Conservation (phyloP, 2,888 invertebrate genomes). For the Amblyjoppa fuscipennis region DNA sequence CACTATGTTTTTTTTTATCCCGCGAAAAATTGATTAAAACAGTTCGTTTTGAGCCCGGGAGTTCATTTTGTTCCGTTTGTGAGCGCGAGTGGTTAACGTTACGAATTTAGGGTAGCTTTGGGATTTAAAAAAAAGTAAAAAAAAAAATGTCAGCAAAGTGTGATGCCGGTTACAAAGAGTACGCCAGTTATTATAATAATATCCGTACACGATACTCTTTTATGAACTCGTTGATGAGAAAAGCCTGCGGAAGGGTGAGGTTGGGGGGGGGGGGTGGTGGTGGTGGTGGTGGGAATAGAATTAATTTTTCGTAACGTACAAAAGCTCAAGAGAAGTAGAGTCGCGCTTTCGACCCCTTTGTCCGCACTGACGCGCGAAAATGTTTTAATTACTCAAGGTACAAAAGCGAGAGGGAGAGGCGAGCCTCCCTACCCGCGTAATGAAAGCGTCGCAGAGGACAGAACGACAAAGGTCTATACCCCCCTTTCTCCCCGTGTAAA, state of each 20-base stretch:
- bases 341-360: constrained; percentile 39
- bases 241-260: constrained; percentile 10
- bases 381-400: constrained; percentile 80
- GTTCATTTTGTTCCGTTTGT: neutral
- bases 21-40: too few relatives aligned
- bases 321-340: constrained; percentile 51
- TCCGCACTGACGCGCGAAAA: constrained; percentile 69
- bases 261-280: too few relatives aligned
- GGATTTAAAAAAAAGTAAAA: neutral
- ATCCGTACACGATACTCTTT: constrained; percentile 34
- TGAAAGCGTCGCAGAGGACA: constrained; percentile 70
- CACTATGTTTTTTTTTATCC: too few relatives aligned
- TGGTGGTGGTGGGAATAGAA: constrained; percentile 27
- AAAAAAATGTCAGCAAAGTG: neutral
- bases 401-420: constrained; percentile 73
- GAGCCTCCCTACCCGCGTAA: constrained; percentile 37
- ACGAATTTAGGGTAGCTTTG: neutral
- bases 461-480: constrained; percentile 70
- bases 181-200: constrained; percentile 23
- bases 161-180: neutral
- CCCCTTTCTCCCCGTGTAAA: constrained; percentile 2
- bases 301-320: constrained; percentile 57
- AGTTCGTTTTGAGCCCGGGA: too few relatives aligned
- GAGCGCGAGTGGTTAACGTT: neutral
- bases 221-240: constrained; percentile 8